Base-by-base conservation (phyloP, 2,113 vertebrate genomes). In the Nothocercus julius region DNA sequence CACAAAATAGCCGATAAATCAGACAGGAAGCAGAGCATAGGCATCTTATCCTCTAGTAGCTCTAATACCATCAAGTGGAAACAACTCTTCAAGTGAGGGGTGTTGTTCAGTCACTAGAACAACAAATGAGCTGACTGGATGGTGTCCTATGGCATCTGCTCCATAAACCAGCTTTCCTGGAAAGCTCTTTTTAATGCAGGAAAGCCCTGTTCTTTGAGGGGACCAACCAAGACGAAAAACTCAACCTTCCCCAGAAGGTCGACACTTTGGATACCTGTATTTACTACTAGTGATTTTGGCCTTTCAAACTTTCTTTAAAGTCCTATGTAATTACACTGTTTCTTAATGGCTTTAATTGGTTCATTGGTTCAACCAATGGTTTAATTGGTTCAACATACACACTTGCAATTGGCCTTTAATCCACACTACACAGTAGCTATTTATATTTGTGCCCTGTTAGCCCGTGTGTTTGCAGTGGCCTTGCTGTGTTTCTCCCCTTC, bases 401-500 rank as follows among this genome's bases (percentile, higher is more conserved):
- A 40, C n/a, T 66, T 66, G 54, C 62, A 91, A 96, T 67, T 25
- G 49, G 59, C 80, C 40, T 53, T 73, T 70, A 82, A 85, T n/a
- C 83, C 63, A 44, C 44, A 58, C 87, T 94, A 89, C 67, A 91
- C 18, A 42, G 88, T 45, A 88, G 85, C 45, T 92, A 66, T 88
- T 94, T 83, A 18, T 72, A 86, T 64, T 64, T 87, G 66, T 66
- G 70, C 62, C 78, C 66, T 92, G 73, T 68, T 67, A 95, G 82
- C 11, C 76, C 86, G 8, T 32, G 56, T 49, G 30, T 81, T 74
- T 84, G 66, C 51, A 84, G 87, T 64, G 77, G 74, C 81, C 91
- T 90, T 92, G 73, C 75, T 90, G 90, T 86, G 54, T 28, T 91
- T 86, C 38, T 89, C 30, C 40, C 86, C 68, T 84, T 92, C 59